phyloP scores from a whole-genome alignment of 1,140 invertebrate genomes.

The Maniola jurtina region DNA sequence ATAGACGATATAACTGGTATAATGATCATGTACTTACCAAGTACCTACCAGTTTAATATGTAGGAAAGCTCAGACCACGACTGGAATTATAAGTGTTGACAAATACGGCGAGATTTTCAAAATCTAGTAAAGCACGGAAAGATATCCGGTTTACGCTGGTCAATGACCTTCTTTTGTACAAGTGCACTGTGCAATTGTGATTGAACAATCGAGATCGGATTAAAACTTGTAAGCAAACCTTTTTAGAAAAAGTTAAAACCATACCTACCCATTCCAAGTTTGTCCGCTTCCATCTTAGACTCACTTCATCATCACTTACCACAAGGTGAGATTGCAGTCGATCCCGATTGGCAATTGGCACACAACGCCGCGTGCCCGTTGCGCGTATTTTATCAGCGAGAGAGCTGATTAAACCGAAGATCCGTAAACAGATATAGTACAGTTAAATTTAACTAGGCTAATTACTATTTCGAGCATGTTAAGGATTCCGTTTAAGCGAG shows the following conservation, averaged over 20 bases:
- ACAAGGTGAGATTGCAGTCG: background rate
- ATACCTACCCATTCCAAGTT: too few species aligned
- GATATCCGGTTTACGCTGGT: constrained; percentile 35
- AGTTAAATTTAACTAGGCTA: constrained; percentile 31
- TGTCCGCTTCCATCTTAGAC: too few species aligned
- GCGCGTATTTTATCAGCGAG: background rate
- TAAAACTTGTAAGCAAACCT: background rate
- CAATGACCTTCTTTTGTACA: constrained; percentile 35
- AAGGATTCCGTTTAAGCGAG: background rate
- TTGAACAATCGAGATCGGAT: background rate
- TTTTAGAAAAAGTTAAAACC: background rate
- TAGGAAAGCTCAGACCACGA: too few species aligned
- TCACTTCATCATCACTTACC: too few species aligned
- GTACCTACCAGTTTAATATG: too few species aligned
- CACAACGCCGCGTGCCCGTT: background rate
- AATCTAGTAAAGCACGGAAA: constrained; percentile 38
- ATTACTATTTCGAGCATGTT: constrained; percentile 26
- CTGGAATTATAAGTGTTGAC: background rate
- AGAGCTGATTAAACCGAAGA: constrained; percentile 22
- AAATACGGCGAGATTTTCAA: constrained; percentile 22
- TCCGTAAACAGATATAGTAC: constrained; percentile 29
- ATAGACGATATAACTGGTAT: too few species aligned
- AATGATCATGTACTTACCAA: too few species aligned
- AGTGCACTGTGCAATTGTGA: constrained; percentile 13
- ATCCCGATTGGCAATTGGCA: background rate